A percentile compares a stretch with the other conserved stretches of the same genome.
phyloP scores from a whole-genome alignment of 2,797 vertebrate species.

The Pteronotus mesoamericanus region DNA sequence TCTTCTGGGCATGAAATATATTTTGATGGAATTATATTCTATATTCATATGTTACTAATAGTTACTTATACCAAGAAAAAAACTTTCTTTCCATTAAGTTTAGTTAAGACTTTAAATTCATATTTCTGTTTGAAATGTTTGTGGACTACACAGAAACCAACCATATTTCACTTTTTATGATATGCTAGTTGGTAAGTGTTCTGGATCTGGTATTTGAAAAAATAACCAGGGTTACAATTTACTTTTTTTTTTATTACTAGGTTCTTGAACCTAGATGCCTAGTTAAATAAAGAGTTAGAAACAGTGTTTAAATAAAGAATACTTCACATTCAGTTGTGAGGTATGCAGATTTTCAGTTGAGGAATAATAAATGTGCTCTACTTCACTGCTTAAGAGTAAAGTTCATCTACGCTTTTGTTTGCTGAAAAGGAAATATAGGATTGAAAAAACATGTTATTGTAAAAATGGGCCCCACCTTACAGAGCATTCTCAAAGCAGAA shows the following conservation, averaged over 20 bases:
- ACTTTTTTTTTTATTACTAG: not conserved
- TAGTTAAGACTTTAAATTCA: not conserved
- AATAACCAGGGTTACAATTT: not conserved
- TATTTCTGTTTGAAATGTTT: not conserved
- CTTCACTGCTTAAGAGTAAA: not conserved
- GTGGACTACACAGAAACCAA: not conserved
- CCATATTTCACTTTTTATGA: not conserved
- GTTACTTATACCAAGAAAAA: not conserved
- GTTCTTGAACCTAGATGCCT: not conserved
- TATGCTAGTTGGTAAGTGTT: not conserved
- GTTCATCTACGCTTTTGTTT: not conserved
- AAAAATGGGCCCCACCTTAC: not conserved
- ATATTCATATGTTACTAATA: not conserved
- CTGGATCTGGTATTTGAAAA: not conserved
- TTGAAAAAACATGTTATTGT: not conserved
- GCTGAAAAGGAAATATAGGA: slow-evolving; percentile 18
- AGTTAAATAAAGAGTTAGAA: slow-evolving; percentile 31
- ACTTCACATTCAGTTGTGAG: not conserved
- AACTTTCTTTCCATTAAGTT: not conserved
- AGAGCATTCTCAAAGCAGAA: not conserved
- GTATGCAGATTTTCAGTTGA: not conserved
- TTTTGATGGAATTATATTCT: not conserved
- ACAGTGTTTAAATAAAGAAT: not conserved
- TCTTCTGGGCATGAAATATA: not conserved
- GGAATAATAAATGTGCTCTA: not conserved